A percentile compares a stretch with the other conserved stretches of the same genome.
Evolutionary conservation across 1,140 invertebrate species (phyloP).

Genomic region (Drosophila melanogaster): DNA sequence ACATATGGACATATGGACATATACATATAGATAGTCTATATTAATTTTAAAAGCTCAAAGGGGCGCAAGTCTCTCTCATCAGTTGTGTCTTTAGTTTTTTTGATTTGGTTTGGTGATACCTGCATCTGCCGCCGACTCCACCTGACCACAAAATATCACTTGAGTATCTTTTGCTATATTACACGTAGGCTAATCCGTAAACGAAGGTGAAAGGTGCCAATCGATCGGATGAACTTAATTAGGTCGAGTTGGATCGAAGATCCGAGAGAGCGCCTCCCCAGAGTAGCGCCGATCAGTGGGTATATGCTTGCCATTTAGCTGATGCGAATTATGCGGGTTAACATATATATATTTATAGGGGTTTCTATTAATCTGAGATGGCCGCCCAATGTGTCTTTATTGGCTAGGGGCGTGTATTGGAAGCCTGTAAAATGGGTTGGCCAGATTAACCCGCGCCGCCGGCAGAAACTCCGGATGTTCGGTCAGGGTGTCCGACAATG

Average conservation of each 20-base stretch:
- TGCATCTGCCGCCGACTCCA: not conserved
- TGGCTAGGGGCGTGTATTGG: constrained; percentile 68
- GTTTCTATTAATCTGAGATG: constrained; percentile 58
- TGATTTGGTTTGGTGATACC: constrained; percentile 42
- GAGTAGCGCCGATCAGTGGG: constrained; percentile 45
- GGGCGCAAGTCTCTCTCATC: constrained; percentile 72
- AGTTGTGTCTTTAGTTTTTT: constrained; percentile 28
- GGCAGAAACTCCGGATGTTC: constrained; percentile 88
- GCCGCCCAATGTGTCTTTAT: constrained; percentile 34
- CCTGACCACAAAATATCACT: constrained; percentile 73
- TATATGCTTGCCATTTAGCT: constrained; percentile 44
- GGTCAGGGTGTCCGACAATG: constrained; percentile 88
- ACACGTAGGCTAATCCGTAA: constrained; percentile 53
- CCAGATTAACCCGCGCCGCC: constrained; percentile 83
- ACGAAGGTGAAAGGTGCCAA: constrained; percentile 42
- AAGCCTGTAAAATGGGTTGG: constrained; percentile 74
- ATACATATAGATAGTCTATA: constrained; percentile 30
- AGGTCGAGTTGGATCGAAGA: constrained; percentile 34
- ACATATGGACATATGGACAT: no score
- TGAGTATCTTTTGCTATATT: constrained; percentile 64
- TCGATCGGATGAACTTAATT: constrained; percentile 39
- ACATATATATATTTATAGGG: constrained; percentile 50
- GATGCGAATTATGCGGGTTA: constrained; percentile 63
- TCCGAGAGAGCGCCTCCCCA: constrained; percentile 70
- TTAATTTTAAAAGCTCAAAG: constrained; percentile 70